Evolutionary conservation across 2,113 vertebrate genomes (phyloP).

Genomic region (Galemys pyrenaicus): DNA sequence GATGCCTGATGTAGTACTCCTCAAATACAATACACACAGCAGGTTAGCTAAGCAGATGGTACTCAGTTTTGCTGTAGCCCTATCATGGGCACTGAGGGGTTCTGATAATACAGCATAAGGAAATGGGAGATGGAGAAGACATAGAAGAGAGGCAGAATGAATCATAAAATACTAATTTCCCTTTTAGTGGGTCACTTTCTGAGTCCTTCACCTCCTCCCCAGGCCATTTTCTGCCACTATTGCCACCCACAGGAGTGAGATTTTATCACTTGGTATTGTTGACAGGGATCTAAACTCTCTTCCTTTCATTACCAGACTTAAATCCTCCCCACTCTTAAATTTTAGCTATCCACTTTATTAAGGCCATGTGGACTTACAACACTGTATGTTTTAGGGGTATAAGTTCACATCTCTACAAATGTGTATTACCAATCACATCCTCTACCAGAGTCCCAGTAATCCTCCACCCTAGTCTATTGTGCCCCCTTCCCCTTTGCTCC

Average conservation of each 20-base stretch:
- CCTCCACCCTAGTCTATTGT: too few relatives aligned
- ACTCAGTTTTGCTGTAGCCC: too few relatives aligned
- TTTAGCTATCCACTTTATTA: too few relatives aligned
- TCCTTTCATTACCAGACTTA: background rate
- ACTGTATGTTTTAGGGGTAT: too few relatives aligned
- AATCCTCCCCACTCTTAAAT: background rate
- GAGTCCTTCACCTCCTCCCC: background rate
- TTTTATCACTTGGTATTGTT: background rate
- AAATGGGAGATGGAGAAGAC: background rate
- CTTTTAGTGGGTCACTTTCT: background rate
- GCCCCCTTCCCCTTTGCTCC: too few relatives aligned
- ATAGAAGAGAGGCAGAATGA: background rate
- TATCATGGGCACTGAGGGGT: background rate
- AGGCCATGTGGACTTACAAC: too few relatives aligned
- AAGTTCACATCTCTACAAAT: too few relatives aligned
- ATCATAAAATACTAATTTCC: accelerated
- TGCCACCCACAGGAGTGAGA: background rate
- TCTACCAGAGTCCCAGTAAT: too few relatives aligned
- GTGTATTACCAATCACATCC: too few relatives aligned
- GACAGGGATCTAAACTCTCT: background rate
- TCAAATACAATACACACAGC: background rate
- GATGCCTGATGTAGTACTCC: accelerated
- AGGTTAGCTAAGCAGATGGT: accelerated
- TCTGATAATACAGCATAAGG: background rate
- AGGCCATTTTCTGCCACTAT: background rate